These are phyloP conservation scores for Romanogobio albipinnatus DNA, from an alignment of 2,113 vertebrate species.

Conservation along the genomic window DNA sequence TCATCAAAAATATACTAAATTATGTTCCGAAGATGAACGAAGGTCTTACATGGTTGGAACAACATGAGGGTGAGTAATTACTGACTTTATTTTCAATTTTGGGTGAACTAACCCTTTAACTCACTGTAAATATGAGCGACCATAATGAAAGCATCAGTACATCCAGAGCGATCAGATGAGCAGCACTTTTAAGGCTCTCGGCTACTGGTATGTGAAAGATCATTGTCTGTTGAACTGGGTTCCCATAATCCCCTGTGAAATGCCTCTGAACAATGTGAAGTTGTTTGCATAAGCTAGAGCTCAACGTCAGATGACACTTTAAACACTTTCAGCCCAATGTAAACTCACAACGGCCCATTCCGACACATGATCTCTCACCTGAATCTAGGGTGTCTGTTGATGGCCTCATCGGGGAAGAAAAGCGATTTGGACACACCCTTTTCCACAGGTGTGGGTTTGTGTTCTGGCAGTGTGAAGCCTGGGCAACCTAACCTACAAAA, in stretches of 20 bases:
- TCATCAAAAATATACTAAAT: too few relatives aligned
- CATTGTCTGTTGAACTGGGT: background rate
- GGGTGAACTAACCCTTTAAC: too few relatives aligned
- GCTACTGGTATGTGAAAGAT: background rate
- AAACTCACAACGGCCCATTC: background rate
- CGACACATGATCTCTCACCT: slow-evolving; percentile 73
- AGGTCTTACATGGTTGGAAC: too few relatives aligned
- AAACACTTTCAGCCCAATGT: background rate
- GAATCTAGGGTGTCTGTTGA: slow-evolving; percentile 94
- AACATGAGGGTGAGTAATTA: too few relatives aligned
- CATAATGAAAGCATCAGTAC: background rate
- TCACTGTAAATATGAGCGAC: background rate
- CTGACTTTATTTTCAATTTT: too few relatives aligned
- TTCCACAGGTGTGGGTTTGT: slow-evolving; percentile 86
- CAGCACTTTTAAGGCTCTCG: background rate
- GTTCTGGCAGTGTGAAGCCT: slow-evolving; percentile 89
- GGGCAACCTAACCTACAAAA: slow-evolving; percentile 88
- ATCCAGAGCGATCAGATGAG: background rate
- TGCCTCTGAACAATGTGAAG: too few relatives aligned
- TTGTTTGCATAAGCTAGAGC: too few relatives aligned
- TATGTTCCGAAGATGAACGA: too few relatives aligned
- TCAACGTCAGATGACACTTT: slow-evolving; percentile 6
- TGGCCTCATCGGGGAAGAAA: slow-evolving; percentile 96
- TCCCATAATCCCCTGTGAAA: background rate
- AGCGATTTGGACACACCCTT: slow-evolving; percentile 91